These are phyloP conservation scores for Pegoplata infirma DNA, from an alignment of 2,888 invertebrate genomes.

Conservation along the genomic window DNA sequence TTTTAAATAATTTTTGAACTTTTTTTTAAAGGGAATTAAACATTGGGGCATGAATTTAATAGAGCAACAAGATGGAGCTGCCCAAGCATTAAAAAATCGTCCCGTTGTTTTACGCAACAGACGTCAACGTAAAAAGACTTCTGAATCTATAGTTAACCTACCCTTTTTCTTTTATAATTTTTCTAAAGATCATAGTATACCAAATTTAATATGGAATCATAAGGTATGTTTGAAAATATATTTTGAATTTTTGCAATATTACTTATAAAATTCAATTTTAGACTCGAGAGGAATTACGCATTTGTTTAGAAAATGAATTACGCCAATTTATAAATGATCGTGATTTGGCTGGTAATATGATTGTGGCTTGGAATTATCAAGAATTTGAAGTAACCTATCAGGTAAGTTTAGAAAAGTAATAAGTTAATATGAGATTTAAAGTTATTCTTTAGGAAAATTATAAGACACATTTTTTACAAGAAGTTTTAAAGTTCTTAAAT, in stretches of 20 bases:
- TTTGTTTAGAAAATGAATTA: slow-evolving; percentile 94
- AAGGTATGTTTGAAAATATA: slow-evolving; percentile 81
- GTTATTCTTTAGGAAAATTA: no score
- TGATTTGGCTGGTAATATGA: slow-evolving; percentile 88
- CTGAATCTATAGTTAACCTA: slow-evolving; percentile 78
- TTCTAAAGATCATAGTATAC: slow-evolving; percentile 93
- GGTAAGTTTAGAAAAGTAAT: slow-evolving; percentile 59
- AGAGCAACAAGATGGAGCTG: slow-evolving; percentile 76
- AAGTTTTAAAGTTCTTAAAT: no score
- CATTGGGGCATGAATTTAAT: slow-evolving; percentile 84
- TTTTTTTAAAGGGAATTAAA: slow-evolving; percentile 74
- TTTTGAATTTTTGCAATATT: slow-evolving; percentile 1
- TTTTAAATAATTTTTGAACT: neutral
- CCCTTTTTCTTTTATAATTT: slow-evolving; percentile 97
- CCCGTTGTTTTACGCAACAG: slow-evolving; percentile 95
- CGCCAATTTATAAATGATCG: slow-evolving; percentile 93
- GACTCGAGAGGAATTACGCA: slow-evolving; percentile 96
- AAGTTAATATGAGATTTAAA: neutral
- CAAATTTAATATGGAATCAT: slow-evolving; percentile 99
- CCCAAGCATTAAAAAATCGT: slow-evolving; percentile 80
- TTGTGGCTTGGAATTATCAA: slow-evolving; percentile 98
- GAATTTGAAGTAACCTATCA: slow-evolving; percentile 97
- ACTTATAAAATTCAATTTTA: slow-evolving; percentile 77
- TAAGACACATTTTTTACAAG: no score
- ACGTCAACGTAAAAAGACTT: slow-evolving; percentile 80